Conservation (phyloP, 2,888 invertebrate species). For the Frankliniella fusca region DNA sequence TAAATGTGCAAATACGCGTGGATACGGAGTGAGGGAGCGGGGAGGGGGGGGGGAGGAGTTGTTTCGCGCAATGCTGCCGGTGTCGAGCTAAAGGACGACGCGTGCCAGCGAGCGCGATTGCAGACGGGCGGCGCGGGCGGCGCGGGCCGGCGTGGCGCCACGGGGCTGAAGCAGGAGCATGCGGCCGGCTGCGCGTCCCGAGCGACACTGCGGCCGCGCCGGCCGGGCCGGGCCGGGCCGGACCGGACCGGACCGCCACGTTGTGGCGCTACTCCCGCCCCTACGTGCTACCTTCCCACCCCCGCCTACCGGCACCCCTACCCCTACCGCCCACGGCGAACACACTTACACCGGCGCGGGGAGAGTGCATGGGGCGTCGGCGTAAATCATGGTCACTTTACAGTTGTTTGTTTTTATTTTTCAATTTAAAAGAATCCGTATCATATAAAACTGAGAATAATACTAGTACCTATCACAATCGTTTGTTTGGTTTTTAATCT, state of each 20-base stretch:
- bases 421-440: not conserved
- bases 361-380: too few species aligned
- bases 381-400: too few species aligned
- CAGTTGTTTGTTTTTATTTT: not conserved
- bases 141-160: not conserved
- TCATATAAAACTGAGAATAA: not conserved
- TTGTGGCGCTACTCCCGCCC: not conserved
- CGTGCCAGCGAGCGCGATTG: not conserved
- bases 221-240: not conserved
- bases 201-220: not conserved
- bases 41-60: not conserved
- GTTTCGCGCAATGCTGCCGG: not conserved
- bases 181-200: not conserved
- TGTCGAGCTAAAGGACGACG: not conserved
- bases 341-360: too few species aligned
- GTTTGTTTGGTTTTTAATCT: not conserved
- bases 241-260: not conserved
- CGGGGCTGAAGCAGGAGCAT: not conserved
- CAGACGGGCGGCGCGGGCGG: too few species aligned
- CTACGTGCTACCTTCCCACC: not conserved
- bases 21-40: too few species aligned
- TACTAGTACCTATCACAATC: not conserved
- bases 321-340: not conserved
- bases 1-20: conserved; percentile 9
- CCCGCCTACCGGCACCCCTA: not conserved